phyloP scores from a whole-genome alignment of 2,797 vertebrate species.

The Kryptolebias ocellatus region DNA sequence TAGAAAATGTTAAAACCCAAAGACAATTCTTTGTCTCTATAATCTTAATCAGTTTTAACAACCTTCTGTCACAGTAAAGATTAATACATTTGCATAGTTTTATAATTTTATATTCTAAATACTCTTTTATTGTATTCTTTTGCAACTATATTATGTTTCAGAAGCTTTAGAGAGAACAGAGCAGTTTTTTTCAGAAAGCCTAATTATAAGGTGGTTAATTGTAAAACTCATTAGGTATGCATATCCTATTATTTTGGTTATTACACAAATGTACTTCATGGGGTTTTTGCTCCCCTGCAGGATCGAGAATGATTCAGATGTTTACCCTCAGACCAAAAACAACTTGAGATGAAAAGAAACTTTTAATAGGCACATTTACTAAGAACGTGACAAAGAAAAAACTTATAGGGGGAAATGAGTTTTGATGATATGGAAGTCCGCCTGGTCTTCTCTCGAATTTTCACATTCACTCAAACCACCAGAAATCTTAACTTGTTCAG shows the following conservation, averaged over 20 bases:
- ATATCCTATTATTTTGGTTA: slow-evolving; percentile 37
- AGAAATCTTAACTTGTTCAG: slow-evolving; percentile 33
- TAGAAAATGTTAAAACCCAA: background rate
- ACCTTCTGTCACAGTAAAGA: too few species aligned
- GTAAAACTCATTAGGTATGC: slow-evolving; percentile 35
- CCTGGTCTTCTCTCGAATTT: slow-evolving; percentile 43
- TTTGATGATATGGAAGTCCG: slow-evolving; percentile 40
- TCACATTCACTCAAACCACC: slow-evolving; percentile 40
- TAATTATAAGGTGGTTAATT: slow-evolving; percentile 49
- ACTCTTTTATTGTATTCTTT: background rate
- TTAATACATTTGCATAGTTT: background rate
- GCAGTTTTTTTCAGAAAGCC: slow-evolving; percentile 13
- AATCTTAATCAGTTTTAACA: too few species aligned
- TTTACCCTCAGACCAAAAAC: slow-evolving; percentile 20
- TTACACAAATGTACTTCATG: slow-evolving; percentile 25
- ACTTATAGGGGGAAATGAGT: slow-evolving; percentile 31
- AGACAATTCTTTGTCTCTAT: background rate
- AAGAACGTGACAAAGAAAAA: background rate
- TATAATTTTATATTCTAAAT: slow-evolving; percentile 5
- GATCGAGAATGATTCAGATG: slow-evolving; percentile 13
- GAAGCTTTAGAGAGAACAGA: slow-evolving; percentile 5
- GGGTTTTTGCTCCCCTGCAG: slow-evolving; percentile 35
- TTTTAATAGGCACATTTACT: background rate
- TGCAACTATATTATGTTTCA: background rate
- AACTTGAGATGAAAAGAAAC: slow-evolving; percentile 4